Percentiles rank a stretch among this genome's conserved stretches.
phyloP scores from a whole-genome alignment of 2,113 vertebrate genomes.

The Oxyruncus cristatus region DNA sequence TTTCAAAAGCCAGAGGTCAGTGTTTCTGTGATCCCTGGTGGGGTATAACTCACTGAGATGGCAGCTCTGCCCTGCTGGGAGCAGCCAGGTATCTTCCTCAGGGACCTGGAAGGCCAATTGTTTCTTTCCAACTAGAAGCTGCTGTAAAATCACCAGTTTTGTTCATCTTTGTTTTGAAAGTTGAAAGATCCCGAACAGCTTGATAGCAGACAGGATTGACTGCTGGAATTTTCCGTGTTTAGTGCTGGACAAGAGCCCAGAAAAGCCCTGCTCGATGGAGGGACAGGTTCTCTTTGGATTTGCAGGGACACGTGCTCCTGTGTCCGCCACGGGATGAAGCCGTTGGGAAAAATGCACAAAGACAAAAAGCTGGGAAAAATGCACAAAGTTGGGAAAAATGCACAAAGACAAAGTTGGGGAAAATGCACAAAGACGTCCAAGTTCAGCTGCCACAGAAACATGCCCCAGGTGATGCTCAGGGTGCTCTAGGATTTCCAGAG shows the following conservation, averaged over 20 bases:
- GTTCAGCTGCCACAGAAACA: rapidly evolving
- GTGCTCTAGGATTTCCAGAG: background rate
- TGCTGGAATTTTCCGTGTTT: conserved; percentile 2
- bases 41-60: background rate
- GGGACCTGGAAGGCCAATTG: no score
- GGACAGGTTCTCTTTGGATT: background rate
- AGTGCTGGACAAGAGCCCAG: background rate
- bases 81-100: background rate
- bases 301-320: background rate
- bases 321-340: background rate
- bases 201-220: rapidly evolving
- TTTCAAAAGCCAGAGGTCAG: background rate
- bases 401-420: no score
- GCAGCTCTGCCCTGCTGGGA: background rate
- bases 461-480: background rate
- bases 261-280: background rate
- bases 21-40: background rate
- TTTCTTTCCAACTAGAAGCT: background rate
- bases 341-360: background rate
- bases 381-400: no score
- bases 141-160: background rate
- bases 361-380: no score
- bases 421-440: rapidly evolving
- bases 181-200: background rate
- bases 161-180: background rate